Evolutionary conservation across 2,797 vertebrate species (phyloP), one percentile per base, ranked within the genome.

Genomic region (Tolypeutes matacus): DNA sequence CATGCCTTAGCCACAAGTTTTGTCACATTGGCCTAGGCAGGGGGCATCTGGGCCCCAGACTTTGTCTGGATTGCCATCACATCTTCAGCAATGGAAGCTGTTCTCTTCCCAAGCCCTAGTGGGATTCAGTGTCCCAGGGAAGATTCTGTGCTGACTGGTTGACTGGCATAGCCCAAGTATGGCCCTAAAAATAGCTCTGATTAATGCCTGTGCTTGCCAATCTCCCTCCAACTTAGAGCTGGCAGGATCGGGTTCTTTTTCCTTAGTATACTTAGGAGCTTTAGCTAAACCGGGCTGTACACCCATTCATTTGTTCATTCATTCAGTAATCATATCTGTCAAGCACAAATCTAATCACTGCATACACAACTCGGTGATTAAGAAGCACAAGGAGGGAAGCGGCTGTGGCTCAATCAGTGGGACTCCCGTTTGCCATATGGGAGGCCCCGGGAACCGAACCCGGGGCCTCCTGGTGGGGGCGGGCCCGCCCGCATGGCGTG

Each of bases 111-210:
- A 76, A 70, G n/a, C n/a, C 27, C 25, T 92, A 21, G 64, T 89
- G 86, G 86, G 86, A 94, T 86, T 93, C 95, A 34, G 31, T 87
- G 93, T 94, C 91, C 83, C 36, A 69, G 86, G 70, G 75, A 89
- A 75, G 86, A 82, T 51, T 90, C 73, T 4, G 12, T 65, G 62
- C 92, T 29, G 67, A 92, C 53, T 73, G 29, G 67, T 76, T 89
- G 78, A 87, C 76, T 80, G 83, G 51, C 93, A 92, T 81, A 90
- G 75, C 36, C 69, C 1, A 7, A 34, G 62, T 89, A 58, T 77
- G 46, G 62, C 76, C 94, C 95, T 97, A 97, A 95, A 97, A 97
- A 97, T 96, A 97, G 91, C 76, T 86, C n/a, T 65, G 78, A 69
- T 91, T 86, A 89, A 51, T 42, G 91, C 69, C 89, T 88, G 73